Conservation (phyloP, 2,113 vertebrate species). For the Thermophis baileyi region DNA sequence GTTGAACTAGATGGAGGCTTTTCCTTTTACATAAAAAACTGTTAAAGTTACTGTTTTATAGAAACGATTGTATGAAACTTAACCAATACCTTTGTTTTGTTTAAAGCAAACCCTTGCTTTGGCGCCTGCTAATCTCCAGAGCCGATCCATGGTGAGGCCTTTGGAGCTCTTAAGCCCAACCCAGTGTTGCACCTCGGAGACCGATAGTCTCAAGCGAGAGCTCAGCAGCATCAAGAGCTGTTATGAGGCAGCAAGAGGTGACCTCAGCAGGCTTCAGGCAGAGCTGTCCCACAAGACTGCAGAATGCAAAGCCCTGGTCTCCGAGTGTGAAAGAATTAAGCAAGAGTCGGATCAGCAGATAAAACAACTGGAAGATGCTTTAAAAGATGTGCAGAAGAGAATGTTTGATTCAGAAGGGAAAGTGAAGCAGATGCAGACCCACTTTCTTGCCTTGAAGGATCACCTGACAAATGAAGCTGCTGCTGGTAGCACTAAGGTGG, state of each 20-base stretch:
- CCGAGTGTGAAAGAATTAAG: constrained; percentile 78
- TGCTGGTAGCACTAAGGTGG: constrained; percentile 56
- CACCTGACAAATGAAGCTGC: constrained; percentile 74
- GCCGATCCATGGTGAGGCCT: constrained; percentile 77
- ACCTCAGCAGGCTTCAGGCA: constrained; percentile 74
- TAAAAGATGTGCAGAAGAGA: constrained; percentile 94
- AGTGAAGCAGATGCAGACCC: constrained; percentile 93
- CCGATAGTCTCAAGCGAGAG: constrained; percentile 76
- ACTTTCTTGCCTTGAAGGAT: constrained; percentile 92
- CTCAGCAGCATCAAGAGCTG: constrained; percentile 72
- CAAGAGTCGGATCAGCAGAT: constrained; percentile 87
- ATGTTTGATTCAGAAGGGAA: constrained; percentile 97
- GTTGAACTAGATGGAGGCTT: not conserved
- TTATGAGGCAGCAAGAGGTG: constrained; percentile 78
- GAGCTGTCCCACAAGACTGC: constrained; percentile 78
- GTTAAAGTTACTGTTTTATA: too few species aligned
- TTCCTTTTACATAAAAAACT: not conserved
- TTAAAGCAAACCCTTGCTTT: not conserved
- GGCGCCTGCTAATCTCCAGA: constrained; percentile 54
- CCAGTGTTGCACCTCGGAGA: constrained; percentile 61
- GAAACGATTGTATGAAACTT: not conserved
- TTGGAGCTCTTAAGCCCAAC: constrained; percentile 71
- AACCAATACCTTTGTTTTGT: not conserved
- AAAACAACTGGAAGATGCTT: constrained; percentile 86
- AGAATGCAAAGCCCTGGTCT: constrained; percentile 78